Evolutionary conservation across 2,888 invertebrate species (phyloP).

Genomic region (Steinernema scapterisci): DNA sequence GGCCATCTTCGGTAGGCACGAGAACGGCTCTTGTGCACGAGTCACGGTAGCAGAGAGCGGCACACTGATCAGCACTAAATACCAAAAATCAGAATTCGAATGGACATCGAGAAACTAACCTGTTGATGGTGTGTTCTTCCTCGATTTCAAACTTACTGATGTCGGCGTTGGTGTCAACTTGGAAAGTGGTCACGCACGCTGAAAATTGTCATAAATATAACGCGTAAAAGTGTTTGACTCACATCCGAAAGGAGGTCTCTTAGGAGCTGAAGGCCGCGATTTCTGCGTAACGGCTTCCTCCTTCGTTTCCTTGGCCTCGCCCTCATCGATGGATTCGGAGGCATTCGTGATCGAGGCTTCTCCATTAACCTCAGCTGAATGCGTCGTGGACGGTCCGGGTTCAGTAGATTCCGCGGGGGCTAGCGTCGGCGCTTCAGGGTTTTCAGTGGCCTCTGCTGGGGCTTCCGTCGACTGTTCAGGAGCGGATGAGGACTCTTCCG

Average conservation of each 20-base stretch:
- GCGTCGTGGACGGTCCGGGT: neutral
- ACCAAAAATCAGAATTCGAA: neutral
- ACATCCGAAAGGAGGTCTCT: neutral
- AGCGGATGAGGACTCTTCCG: neutral
- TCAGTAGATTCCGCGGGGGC: too few relatives aligned
- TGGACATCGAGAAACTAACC: conserved; percentile 40
- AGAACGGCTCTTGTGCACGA: conserved; percentile 59
- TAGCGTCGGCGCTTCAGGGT: too few relatives aligned
- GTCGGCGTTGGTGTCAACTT: conserved; percentile 51
- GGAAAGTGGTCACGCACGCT: conserved; percentile 65
- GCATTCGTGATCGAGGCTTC: neutral
- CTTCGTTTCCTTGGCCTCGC: neutral
- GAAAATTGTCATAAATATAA: conserved; percentile 38
- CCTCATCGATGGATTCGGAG: neutral
- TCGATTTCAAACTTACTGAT: conserved; percentile 45
- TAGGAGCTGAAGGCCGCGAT: neutral
- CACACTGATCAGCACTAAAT: conserved; percentile 62
- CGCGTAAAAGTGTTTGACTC: neutral
- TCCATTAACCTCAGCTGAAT: neutral
- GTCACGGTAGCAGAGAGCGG: conserved; percentile 62
- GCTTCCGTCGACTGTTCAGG: neutral
- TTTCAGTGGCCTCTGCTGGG: too few relatives aligned
- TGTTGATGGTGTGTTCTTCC: conserved; percentile 46
- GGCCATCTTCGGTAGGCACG: conserved; percentile 51
- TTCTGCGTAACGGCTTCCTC: conserved; percentile 8